Conservation (phyloP, 2,113 vertebrate species). For the Cheilinus undulatus region DNA sequence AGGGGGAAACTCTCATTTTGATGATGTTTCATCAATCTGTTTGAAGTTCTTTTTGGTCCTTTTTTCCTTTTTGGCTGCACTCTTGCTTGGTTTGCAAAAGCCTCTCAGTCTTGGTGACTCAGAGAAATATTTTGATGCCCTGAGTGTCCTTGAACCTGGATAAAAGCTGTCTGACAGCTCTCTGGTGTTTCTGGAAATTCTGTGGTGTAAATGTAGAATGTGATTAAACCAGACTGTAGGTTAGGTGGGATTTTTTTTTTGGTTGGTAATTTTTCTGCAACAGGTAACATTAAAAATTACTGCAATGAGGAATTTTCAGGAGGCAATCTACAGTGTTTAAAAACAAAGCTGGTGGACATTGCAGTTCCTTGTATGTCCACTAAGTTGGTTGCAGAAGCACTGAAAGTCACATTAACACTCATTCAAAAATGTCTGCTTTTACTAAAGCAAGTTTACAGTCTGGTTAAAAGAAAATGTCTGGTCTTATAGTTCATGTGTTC, state of each 20-base stretch:
- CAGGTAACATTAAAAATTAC: slow-evolving; percentile 24
- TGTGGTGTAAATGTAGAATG: slow-evolving; percentile 35
- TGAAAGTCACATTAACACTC: too few relatives aligned
- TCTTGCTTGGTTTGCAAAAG: slow-evolving; percentile 54
- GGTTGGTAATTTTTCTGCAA: slow-evolving; percentile 26
- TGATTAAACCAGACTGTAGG: slow-evolving; percentile 23
- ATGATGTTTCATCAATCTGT: slow-evolving; percentile 70
- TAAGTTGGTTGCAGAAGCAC: too few relatives aligned
- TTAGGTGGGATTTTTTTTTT: slow-evolving; percentile 58
- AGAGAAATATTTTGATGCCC: slow-evolving; percentile 32
- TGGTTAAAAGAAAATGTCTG: too few relatives aligned
- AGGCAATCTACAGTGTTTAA: too few relatives aligned
- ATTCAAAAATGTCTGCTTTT: too few relatives aligned
- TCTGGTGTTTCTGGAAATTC: slow-evolving; percentile 3
- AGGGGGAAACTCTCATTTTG: slow-evolving; percentile 57
- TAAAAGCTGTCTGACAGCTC: slow-evolving; percentile 21
- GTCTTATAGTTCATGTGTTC: too few relatives aligned
- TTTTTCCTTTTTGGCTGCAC: slow-evolving; percentile 30
- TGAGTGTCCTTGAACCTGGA: slow-evolving; percentile 36
- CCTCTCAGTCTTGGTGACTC: slow-evolving; percentile 32
- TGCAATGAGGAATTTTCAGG: slow-evolving; percentile 19
- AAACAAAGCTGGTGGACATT: too few relatives aligned
- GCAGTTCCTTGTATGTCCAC: too few relatives aligned
- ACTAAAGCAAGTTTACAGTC: too few relatives aligned
- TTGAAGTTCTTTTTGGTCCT: slow-evolving; percentile 46